Base-by-base conservation (phyloP, 2,888 invertebrate species). In the Erebia aethiops region DNA sequence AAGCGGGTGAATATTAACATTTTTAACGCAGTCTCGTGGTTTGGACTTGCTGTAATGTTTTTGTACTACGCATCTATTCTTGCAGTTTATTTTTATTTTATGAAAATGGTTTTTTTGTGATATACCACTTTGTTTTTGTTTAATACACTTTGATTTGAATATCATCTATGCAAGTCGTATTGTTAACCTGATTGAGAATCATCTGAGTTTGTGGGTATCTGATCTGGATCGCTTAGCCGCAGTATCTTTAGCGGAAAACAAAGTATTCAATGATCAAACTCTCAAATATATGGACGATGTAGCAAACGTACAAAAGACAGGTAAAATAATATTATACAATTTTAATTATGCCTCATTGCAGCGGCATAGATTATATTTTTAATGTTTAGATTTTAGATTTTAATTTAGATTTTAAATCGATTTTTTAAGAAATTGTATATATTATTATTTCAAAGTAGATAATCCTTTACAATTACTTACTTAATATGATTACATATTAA, bases 11-110 rank as follows among this genome's bases (percentile, higher is more conserved):
- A 16, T 18, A 13, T 62, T 7, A 18, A 2, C 35, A 51, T 10
- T 26, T 64, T 64, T 52, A 51, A 51, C 51, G 26, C 35, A 26
- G 9, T 64, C 1, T 35, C 63, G 13, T 65, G 65, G 65, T 65
- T 43, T 16, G 54, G 41, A 8, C 1, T 54, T 13, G 43, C 35
- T 65, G 54, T 43, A 43, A 41, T 56, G 14, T 2, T 18, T 56
- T 56, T 54, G 10, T 65, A 18, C 14, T 14, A 65, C 21, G 41
- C 9, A 4, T 9, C 18, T 5, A 56, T 56, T 16, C 3, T 65
- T 41, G 35, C 1, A 13, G 35, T 56, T 1, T 65, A 35, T 65
- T 1, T 56, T 5, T 41, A 54, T 18, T 56, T 52, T 54, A 43
- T 11, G 0, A 8, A 13, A 13, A 26, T 18, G 16, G 13, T 18